phyloP scores from a whole-genome alignment of 2,888 invertebrate species.

The Hemistola chrysoprasaria region DNA sequence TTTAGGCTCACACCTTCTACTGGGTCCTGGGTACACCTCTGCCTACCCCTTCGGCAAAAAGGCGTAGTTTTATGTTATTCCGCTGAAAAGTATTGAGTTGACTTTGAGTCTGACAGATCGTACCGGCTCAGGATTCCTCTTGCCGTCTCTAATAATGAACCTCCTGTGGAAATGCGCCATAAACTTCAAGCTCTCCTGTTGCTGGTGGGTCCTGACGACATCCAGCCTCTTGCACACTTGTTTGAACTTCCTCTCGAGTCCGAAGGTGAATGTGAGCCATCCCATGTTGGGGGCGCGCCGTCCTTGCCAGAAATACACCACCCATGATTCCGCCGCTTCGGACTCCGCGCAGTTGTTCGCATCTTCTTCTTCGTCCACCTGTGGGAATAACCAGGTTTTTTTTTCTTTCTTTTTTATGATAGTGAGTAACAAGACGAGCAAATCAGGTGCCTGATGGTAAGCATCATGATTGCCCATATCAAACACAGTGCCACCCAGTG shows the following conservation, averaged over 20 bases:
- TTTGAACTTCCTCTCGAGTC: conserved; percentile 81
- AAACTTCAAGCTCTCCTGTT: conserved; percentile 99
- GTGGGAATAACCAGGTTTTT: background rate
- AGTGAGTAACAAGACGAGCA: too few species aligned
- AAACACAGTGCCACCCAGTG: too few species aligned
- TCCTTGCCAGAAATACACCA: conserved; percentile 99
- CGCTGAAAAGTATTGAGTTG: too few species aligned
- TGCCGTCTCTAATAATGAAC: conserved; percentile 96
- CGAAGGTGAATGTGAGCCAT: conserved; percentile 99
- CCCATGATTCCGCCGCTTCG: conserved; percentile 83
- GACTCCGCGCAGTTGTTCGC: conserved; percentile 60
- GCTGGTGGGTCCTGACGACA: conserved; percentile 97
- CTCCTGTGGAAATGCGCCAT: conserved; percentile 97
- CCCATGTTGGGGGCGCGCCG: conserved; percentile 99
- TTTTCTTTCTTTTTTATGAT: too few species aligned
- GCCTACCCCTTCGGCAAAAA: too few species aligned
- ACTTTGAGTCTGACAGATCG: conserved; percentile 11
- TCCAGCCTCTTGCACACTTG: conserved; percentile 81
- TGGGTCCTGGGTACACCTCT: too few species aligned
- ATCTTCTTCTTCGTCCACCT: conserved; percentile 55
- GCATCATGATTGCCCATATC: too few species aligned
- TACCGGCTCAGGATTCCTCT: conserved; percentile 83
- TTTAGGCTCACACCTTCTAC: too few species aligned
- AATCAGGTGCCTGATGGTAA: too few species aligned
- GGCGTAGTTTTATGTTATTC: too few species aligned